These are phyloP conservation scores for Pammene fasciana DNA, from an alignment of 2,888 invertebrate genomes.

Conservation along the genomic window DNA sequence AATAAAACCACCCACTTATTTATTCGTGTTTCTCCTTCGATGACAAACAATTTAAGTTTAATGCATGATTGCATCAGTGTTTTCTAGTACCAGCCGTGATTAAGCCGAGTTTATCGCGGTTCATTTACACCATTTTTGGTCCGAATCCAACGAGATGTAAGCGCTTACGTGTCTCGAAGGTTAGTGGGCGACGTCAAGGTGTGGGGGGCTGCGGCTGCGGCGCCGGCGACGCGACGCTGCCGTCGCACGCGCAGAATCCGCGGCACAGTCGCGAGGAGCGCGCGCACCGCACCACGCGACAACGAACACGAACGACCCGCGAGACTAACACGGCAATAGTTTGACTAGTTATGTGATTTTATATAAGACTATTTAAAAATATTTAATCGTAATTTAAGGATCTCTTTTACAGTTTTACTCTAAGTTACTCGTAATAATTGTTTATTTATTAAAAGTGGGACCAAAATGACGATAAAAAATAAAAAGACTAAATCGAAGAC, in stretches of 20 bases:
- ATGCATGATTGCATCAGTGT: conserved; percentile 25
- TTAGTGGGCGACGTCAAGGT: conserved; percentile 71
- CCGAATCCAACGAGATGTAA: conserved; percentile 74
- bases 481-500: conserved; percentile 81
- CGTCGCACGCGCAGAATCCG: conserved; percentile 65
- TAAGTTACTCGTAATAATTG: conserved; percentile 43
- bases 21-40: neutral
- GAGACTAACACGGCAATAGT: conserved; percentile 73
- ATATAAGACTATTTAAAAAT: conserved; percentile 55
- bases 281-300: conserved; percentile 76
- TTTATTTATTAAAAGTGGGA: conserved; percentile 60
- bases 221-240: conserved; percentile 51
- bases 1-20: conserved; percentile 23
- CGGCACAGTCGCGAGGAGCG: conserved; percentile 76
- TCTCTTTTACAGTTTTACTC: conserved; percentile 56
- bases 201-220: conserved; percentile 54
- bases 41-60: conserved; percentile 22
- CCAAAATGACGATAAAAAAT: conserved; percentile 82
- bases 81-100: conserved; percentile 43
- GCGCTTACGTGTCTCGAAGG: conserved; percentile 79
- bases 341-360: conserved; percentile 68
- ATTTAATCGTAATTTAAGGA: conserved; percentile 73
- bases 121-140: conserved; percentile 78
- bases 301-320: conserved; percentile 80
- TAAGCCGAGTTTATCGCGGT: conserved; percentile 49